Base-by-base conservation (phyloP, 92 coral and sea anemone species). In the Actinernus sp. region DNA sequence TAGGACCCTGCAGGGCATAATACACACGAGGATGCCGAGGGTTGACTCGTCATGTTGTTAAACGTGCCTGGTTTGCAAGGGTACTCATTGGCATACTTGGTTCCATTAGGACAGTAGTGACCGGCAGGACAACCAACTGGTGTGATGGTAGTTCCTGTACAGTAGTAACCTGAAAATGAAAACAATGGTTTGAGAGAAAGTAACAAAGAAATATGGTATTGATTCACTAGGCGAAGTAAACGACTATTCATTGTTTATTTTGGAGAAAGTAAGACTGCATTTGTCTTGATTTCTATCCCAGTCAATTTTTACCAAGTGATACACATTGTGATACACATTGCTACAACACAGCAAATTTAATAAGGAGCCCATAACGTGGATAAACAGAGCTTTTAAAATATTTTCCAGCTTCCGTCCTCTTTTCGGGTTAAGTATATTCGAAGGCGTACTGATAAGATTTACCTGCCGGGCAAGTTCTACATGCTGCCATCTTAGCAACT, bases 11-110 rank as follows among this genome's bases (percentile, higher is more conserved):
- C 89, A 47, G 90, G 94, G 61, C 98, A 94, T 25, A 76, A 89
- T 44, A 83, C 71, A 43, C 98, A 94, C 0, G 97, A 78, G 13
- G 60, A 63, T 51, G 54, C 85, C 3, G 92, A 79, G 1, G 97
- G 72, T 39, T 94, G 98, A 8, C 77, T 79, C n/a, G 98, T 91
- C 22, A 76, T 68, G 62, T 94, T 94, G 67, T 94, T 94, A 63
- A 77, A 94, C 6, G 98, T 83, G 18, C 98, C 98, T 28, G 97
- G 95, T 46, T 78, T 82, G 55, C 98, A 94, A 7, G 93, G 95
- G 59, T 78, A 78, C 52, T 94, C 86, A 0, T 87, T 87, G 62
- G 90, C 77, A 48, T 76, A 87, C 31, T 61, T 70, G 44, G 98
- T 91, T 49, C 92, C 95, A 29, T 67, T 79, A 30, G 84, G 98